These are phyloP conservation scores for Lamellibrachia satsuma DNA, from an alignment of 2,888 invertebrate genomes.

Conservation along the genomic window DNA sequence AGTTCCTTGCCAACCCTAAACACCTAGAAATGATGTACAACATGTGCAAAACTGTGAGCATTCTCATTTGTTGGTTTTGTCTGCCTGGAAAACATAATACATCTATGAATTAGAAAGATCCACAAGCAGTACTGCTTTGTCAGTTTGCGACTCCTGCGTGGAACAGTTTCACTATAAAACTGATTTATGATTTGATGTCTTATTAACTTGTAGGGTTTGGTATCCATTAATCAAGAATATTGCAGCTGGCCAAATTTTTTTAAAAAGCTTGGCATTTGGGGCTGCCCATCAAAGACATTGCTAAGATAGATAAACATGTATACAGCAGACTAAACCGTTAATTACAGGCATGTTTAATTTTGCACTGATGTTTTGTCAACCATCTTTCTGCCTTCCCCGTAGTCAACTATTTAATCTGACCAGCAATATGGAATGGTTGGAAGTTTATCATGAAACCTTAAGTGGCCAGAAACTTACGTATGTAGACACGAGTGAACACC, in stretches of 20 bases:
- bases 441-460: neutral
- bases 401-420: neutral
- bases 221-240: too few species aligned
- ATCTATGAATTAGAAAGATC: neutral
- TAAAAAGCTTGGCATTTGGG: neutral
- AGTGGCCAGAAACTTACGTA: neutral
- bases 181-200: too few species aligned
- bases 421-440: too few species aligned
- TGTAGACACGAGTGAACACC: neutral
- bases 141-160: neutral
- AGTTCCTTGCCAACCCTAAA: slow-evolving; percentile 90
- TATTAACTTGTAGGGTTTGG: too few species aligned
- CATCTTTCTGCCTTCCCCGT: neutral
- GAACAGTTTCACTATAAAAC: neutral
- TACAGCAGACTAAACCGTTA: neutral
- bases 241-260: too few species aligned
- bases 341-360: neutral
- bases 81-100: neutral
- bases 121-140: neutral
- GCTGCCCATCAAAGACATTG: neutral
- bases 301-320: neutral
- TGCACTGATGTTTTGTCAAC: neutral
- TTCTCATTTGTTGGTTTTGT: neutral
- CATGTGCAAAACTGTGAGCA: slow-evolving; percentile 85
- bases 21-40: slow-evolving; percentile 90